Conservation (phyloP, 2,113 vertebrate species). For the Climacteris rufus region DNA sequence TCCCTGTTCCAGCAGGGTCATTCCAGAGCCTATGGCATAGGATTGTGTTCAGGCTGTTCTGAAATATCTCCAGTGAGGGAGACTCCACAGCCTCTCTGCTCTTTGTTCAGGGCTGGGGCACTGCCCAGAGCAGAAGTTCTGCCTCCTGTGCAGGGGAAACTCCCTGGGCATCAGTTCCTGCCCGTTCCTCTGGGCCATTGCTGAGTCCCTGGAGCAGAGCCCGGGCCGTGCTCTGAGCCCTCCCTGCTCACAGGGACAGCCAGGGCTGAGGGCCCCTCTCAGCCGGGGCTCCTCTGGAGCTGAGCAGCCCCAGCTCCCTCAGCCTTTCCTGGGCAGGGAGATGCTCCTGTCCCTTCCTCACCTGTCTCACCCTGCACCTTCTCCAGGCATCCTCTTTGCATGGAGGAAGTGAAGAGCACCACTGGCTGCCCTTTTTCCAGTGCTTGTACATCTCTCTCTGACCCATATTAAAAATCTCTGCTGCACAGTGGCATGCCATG, state of each 20-base stretch:
- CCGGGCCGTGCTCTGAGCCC: background rate
- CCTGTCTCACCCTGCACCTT: too few relatives aligned
- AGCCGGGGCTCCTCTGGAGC: background rate
- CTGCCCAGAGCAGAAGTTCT: background rate
- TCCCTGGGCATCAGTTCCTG: background rate
- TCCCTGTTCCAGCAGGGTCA: background rate
- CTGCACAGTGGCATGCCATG: background rate
- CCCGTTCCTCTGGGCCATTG: accelerated
- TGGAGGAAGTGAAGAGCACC: background rate
- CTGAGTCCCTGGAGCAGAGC: background rate
- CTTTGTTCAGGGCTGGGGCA: background rate
- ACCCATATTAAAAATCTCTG: background rate
- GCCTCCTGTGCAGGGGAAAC: background rate
- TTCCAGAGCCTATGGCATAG: background rate
- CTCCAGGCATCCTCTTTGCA: background rate
- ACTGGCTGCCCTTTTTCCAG: background rate
- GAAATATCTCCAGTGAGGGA: background rate
- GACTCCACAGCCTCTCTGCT: background rate
- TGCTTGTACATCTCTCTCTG: background rate
- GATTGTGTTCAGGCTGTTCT: background rate
- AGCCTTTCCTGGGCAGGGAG: background rate
- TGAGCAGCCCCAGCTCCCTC: background rate
- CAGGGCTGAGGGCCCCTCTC: background rate
- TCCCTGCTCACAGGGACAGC: accelerated
- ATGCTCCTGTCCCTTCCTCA: background rate